Base-by-base conservation (phyloP, 2,113 vertebrate genomes). In the Gobiocypris rarus region DNA sequence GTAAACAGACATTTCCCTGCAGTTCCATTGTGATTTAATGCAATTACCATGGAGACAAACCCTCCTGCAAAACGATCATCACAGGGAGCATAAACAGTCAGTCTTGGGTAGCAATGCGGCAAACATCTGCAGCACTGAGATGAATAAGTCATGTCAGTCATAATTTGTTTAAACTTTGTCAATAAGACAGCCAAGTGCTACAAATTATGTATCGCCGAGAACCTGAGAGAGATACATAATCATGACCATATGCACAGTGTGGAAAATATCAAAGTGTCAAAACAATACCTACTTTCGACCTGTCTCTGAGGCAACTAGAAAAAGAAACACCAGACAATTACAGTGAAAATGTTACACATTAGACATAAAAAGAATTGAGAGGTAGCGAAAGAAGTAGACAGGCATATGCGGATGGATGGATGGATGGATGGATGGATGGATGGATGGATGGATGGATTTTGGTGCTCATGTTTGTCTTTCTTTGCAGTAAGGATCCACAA, bases 131-230 rank as follows among this genome's bases (percentile, higher is more conserved):
- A 59, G 31, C 59, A 22, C 43, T 22, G 34, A 80, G 61, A 65
- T 80, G 52, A 38, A 56, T 48, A 58, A 83, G 48, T 75, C 59
- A 65, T 67, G 28, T 41, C 52, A 56, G 59, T 84, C 34, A 58
- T 70, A 54, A 58, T 84, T 78, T 84, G 63, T 74, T 70, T 70
- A 84, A 61, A 56, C 24, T 75, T 75, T 69, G 45, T 84, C 74
- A 78, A 78, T 45, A 43, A 78, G 74, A 78, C 17, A 76, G 61
- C 59, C 10, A 69, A 78, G 61, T 43, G 48, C 59, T 38, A 3
- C 50, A 54, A 38, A 69, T 76, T 52, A 77, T 83, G 31, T 48
- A 48, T 59, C 28, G 0, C 58, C 9, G 45, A 67, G 22, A 76
- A 52, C 58, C 28, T 61, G 34, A 38, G 38, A 38, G 75, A 79